A percentile compares a stretch with the other conserved stretches of the same genome.
Conservation (phyloP, 2,113 vertebrate species). For the Paedocypris sp. region DNA sequence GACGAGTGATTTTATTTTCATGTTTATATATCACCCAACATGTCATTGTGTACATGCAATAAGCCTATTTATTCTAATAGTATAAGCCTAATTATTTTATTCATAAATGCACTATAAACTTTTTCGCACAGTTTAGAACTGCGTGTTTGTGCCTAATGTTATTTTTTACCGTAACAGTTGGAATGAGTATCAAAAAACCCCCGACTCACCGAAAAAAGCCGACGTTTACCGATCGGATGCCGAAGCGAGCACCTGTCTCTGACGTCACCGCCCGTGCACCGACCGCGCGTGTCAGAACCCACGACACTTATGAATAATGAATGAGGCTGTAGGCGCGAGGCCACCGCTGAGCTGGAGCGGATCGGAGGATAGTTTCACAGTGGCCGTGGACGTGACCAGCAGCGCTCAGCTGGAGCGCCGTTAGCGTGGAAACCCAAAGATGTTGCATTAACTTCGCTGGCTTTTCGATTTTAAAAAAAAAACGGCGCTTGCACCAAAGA, state of each 20-base stretch:
- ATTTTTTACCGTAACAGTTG: too few relatives aligned
- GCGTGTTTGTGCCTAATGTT: too few relatives aligned
- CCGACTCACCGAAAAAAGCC: neutral
- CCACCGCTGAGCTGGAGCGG: constrained; percentile 20
- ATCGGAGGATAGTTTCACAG: constrained; percentile 24
- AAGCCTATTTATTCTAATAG: too few relatives aligned
- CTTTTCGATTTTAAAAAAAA: neutral
- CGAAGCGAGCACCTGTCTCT: constrained; percentile 23
- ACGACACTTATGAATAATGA: constrained; percentile 47
- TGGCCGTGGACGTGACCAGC: constrained; percentile 48
- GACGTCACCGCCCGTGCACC: constrained; percentile 30
- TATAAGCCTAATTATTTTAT: too few relatives aligned
- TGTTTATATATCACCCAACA: too few relatives aligned
- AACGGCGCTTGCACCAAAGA: neutral
- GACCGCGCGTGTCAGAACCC: constrained; percentile 30
- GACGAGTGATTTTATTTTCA: too few relatives aligned
- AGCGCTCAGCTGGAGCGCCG: constrained; percentile 32
- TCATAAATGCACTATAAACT: too few relatives aligned
- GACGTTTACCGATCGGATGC: constrained; percentile 27
- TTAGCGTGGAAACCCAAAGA: constrained; percentile 19
- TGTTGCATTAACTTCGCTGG: constrained; percentile 30
- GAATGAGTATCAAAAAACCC: too few relatives aligned
- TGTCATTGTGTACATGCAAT: too few relatives aligned
- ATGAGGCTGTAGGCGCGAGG: constrained; percentile 44
- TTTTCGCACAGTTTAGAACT: too few relatives aligned